A percentile compares a stretch with the other conserved stretches of the same genome.
Evolutionary conservation across 2,888 invertebrate genomes (phyloP).

Genomic region (Lycia hirtaria): DNA sequence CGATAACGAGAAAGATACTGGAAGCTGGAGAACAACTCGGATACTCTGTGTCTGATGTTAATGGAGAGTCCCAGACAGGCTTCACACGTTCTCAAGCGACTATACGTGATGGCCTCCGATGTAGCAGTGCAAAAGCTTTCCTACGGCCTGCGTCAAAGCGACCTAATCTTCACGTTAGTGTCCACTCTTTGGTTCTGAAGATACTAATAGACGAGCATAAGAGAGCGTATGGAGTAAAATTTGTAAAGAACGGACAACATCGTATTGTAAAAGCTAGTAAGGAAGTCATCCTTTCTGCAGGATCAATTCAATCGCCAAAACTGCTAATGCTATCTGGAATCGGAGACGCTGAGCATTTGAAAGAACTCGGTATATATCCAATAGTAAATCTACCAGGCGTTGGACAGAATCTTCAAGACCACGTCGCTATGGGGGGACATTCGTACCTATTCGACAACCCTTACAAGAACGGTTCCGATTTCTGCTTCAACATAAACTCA

Average conservation of each 20-base stretch:
- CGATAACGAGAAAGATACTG: constrained; percentile 88
- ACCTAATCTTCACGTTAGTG: constrained; percentile 90
- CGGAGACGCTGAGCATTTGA: constrained; percentile 88
- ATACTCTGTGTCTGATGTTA: constrained; percentile 89
- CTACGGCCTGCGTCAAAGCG: constrained; percentile 88
- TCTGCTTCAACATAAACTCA: constrained; percentile 89
- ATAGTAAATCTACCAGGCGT: constrained; percentile 89
- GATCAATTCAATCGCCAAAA: constrained; percentile 93
- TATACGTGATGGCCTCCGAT: constrained; percentile 90
- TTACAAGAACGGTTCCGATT: constrained; percentile 82
- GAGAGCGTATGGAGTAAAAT: constrained; percentile 88
- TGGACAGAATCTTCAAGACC: constrained; percentile 93
- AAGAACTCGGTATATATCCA: constrained; percentile 85
- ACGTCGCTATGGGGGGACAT: constrained; percentile 92
- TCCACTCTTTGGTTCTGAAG: constrained; percentile 88
- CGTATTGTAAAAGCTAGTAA: constrained; percentile 86
- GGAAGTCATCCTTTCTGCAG: constrained; percentile 95
- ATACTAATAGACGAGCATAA: constrained; percentile 87
- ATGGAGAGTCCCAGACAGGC: constrained; percentile 92
- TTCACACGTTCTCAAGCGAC: constrained; percentile 92
- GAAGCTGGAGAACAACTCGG: constrained; percentile 89
- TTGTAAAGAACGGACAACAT: constrained; percentile 84
- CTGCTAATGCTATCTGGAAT: constrained; percentile 94
- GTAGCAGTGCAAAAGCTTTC: constrained; percentile 94
- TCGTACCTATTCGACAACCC: constrained; percentile 89